These are phyloP conservation scores for Fragum whitleyi DNA, from an alignment of 2,888 invertebrate species.

Conservation along the genomic window DNA sequence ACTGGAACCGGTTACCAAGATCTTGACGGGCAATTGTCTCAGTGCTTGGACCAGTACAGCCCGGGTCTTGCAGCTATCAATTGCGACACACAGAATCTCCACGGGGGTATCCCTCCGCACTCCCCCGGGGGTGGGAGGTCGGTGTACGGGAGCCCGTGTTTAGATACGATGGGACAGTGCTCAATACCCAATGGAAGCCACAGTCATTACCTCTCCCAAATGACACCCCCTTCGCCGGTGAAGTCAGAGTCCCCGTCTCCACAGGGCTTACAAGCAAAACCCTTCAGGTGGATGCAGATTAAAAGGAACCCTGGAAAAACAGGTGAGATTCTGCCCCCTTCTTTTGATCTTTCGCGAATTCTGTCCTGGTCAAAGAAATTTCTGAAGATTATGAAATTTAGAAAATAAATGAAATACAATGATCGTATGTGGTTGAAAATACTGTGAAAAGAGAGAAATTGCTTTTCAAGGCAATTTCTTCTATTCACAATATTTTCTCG, in stretches of 20 bases:
- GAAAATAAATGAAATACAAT: no score
- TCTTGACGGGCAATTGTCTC: constrained; percentile 67
- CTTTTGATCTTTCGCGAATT: no score
- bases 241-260: constrained; percentile 76
- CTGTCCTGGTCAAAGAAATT: no score
- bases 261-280: constrained; percentile 75
- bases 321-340: constrained; percentile 86
- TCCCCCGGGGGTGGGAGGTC: constrained; percentile 67
- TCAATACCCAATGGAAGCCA: constrained; percentile 71
- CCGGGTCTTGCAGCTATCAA: constrained; percentile 64
- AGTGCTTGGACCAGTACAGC: constrained; percentile 69
- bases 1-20: constrained; percentile 61
- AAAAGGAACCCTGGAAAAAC: constrained; percentile 98
- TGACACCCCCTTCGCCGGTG: constrained; percentile 73
- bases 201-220: constrained; percentile 66
- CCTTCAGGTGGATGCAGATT: constrained; percentile 99
- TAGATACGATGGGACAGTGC: constrained; percentile 71
- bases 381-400: no score
- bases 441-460: no score
- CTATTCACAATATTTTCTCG: no score
- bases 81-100: constrained; percentile 59
- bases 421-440: no score
- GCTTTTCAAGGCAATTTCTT: no score
- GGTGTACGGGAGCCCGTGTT: constrained; percentile 68
- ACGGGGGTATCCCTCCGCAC: constrained; percentile 61